Percentiles rank a stretch among this genome's conserved stretches.
Conservation (phyloP, 2,113 vertebrate species). For the Forbesichthys agassizii region DNA sequence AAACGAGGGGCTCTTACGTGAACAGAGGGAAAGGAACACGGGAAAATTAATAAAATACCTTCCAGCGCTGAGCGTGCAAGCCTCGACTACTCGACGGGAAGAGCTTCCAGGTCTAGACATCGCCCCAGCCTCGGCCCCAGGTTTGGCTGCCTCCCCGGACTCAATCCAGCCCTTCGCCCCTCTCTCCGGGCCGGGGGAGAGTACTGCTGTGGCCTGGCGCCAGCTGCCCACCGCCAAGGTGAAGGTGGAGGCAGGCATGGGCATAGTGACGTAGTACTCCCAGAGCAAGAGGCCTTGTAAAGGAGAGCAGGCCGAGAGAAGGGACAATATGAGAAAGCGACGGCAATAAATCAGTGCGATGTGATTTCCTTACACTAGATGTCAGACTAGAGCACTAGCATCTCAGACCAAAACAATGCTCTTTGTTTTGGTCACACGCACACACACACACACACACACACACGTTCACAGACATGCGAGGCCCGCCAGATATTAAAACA, state of each 20-base stretch:
- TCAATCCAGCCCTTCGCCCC: conserved; percentile 6
- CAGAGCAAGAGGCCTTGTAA: conserved; percentile 81
- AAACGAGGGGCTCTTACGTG: conserved; percentile 30
- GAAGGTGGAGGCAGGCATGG: conserved; percentile 96
- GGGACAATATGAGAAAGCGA: not conserved
- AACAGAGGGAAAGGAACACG: conserved; percentile 30
- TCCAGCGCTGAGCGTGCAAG: conserved; percentile 58
- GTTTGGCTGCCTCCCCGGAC: conserved; percentile 20
- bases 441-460: too few species aligned
- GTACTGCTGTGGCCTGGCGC: conserved; percentile 76
- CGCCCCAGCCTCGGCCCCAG: conserved; percentile 21
- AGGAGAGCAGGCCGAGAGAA: conserved; percentile 33
- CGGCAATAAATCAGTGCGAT: too few species aligned
- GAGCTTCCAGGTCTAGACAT: conserved; percentile 43
- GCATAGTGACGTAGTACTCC: conserved; percentile 95
- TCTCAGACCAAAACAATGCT: too few species aligned
- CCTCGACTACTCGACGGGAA: conserved; percentile 37
- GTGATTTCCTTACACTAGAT: too few species aligned
- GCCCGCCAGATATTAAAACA: too few species aligned
- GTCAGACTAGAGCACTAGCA: too few species aligned
- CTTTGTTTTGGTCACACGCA: too few species aligned
- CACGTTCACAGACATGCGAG: too few species aligned
- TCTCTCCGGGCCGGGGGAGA: conserved; percentile 32
- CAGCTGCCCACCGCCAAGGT: conserved; percentile 92
- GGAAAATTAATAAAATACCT: conserved; percentile 78